Percentiles rank a stretch among this genome's conserved stretches.
Evolutionary conservation across 2,888 invertebrate genomes (phyloP).

Genomic region (Terebella lapidaria): DNA sequence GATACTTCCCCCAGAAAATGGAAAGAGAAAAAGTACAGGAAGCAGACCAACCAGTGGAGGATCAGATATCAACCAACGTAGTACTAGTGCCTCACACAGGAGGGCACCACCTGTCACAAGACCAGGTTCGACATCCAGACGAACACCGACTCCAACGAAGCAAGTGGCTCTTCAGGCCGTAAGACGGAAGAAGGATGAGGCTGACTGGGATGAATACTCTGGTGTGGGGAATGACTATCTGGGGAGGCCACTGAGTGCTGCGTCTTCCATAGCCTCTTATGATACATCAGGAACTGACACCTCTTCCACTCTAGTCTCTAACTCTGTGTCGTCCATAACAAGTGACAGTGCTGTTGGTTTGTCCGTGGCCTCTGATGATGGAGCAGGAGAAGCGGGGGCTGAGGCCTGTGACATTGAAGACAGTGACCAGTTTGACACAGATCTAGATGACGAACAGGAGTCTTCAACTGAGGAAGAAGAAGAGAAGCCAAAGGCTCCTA

Average conservation of each 20-base stretch:
- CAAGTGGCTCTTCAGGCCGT: slow-evolving; percentile 3
- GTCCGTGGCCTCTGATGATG: slow-evolving; percentile 3
- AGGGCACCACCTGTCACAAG: neutral
- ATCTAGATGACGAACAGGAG: slow-evolving; percentile 6
- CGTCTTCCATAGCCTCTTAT: neutral
- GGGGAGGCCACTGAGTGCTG: neutral
- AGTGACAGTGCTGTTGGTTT: neutral
- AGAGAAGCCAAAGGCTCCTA: slow-evolving; percentile 6
- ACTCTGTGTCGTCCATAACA: neutral
- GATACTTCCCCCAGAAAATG: too few relatives aligned
- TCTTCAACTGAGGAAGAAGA: neutral
- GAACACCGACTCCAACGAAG: slow-evolving; percentile 7
- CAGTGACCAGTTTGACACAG: slow-evolving; percentile 8
- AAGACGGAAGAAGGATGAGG: neutral
- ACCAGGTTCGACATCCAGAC: neutral
- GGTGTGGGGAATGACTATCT: slow-evolving; percentile 49
- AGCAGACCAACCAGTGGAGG: too few relatives aligned
- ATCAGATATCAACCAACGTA: too few relatives aligned
- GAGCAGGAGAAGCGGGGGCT: neutral
- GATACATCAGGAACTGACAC: neutral
- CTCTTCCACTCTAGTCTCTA: neutral
- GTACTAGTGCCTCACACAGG: neutral
- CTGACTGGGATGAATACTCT: neutral
- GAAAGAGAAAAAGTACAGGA: too few relatives aligned
- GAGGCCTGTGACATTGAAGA: slow-evolving; percentile 1